Conservation (phyloP, 2,113 vertebrate species). For the Chunga burmeisteri region DNA sequence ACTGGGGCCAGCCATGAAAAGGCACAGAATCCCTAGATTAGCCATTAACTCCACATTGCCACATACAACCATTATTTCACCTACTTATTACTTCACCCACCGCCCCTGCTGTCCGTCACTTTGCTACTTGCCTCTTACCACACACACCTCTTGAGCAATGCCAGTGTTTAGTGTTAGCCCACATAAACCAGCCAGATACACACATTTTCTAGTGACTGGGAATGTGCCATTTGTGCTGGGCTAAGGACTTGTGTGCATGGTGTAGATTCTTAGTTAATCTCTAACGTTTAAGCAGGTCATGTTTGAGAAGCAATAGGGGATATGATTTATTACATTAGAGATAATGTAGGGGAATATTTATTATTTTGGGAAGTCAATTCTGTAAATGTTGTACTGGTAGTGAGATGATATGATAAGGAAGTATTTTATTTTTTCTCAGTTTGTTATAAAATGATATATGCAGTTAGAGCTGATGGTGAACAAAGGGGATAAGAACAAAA, state of each 20-base stretch:
- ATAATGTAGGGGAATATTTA: neutral
- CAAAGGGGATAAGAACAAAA: neutral
- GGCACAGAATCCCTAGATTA: conserved; percentile 37
- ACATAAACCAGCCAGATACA: neutral
- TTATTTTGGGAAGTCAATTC: neutral
- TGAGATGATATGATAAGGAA: neutral
- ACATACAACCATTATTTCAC: conserved; percentile 43
- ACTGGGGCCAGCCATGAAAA: neutral
- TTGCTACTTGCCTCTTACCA: conserved; percentile 34
- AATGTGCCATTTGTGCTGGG: neutral
- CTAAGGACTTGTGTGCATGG: neutral
- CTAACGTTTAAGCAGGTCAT: neutral
- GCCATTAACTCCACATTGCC: conserved; percentile 52
- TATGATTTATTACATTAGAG: neutral
- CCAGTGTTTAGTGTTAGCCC: neutral
- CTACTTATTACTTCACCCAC: conserved; percentile 37
- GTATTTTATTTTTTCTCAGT: neutral
- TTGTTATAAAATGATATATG: neutral
- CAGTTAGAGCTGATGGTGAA: neutral
- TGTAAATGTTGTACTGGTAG: neutral
- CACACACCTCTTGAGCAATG: conserved; percentile 54
- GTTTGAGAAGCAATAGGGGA: neutral
- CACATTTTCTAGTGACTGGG: conserved; percentile 8
- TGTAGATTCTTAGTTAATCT: neutral
- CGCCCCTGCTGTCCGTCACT: neutral